Conservation (phyloP, 2,888 invertebrate genomes). For the Scaptomyza reducta region DNA sequence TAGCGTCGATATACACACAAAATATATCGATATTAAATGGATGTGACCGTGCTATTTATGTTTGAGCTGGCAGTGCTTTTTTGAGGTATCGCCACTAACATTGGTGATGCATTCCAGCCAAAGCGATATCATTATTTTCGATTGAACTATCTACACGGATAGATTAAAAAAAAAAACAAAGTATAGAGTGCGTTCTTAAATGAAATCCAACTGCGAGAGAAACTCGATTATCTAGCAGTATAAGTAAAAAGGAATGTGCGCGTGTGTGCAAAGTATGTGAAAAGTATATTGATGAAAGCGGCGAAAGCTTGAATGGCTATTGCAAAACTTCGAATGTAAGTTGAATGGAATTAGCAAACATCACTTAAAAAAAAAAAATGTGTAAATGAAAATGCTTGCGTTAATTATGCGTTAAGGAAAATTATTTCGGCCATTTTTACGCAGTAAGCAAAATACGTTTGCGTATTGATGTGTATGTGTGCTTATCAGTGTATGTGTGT, state of each 20-base stretch:
- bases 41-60: neutral
- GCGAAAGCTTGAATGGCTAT: slow-evolving; percentile 49
- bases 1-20: slow-evolving; percentile 42
- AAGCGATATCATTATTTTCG: slow-evolving; percentile 40
- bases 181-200: slow-evolving; percentile 44
- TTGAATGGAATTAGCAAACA: slow-evolving; percentile 42
- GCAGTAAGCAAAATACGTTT: slow-evolving; percentile 55
- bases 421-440: slow-evolving; percentile 57
- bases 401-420: slow-evolving; percentile 35
- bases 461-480: slow-evolving; percentile 20
- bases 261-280: slow-evolving; percentile 43
- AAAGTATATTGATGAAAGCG: slow-evolving; percentile 52
- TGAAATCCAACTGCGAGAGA: slow-evolving; percentile 30
- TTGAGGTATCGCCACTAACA: slow-evolving; percentile 24
- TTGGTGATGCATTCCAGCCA: slow-evolving; percentile 14
- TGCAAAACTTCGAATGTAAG: slow-evolving; percentile 43
- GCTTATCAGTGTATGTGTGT: slow-evolving; percentile 12
- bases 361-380: slow-evolving; percentile 17
- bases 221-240: slow-evolving; percentile 29
- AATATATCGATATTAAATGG: slow-evolving; percentile 29
- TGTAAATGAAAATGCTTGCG: slow-evolving; percentile 30
- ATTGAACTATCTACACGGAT: slow-evolving; percentile 37
- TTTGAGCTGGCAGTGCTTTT: slow-evolving; percentile 7
- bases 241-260: slow-evolving; percentile 34
- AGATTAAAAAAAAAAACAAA: slow-evolving; percentile 29